Conservation (phyloP, 2,797 vertebrate species). For the Aplochiton taeniatus region DNA sequence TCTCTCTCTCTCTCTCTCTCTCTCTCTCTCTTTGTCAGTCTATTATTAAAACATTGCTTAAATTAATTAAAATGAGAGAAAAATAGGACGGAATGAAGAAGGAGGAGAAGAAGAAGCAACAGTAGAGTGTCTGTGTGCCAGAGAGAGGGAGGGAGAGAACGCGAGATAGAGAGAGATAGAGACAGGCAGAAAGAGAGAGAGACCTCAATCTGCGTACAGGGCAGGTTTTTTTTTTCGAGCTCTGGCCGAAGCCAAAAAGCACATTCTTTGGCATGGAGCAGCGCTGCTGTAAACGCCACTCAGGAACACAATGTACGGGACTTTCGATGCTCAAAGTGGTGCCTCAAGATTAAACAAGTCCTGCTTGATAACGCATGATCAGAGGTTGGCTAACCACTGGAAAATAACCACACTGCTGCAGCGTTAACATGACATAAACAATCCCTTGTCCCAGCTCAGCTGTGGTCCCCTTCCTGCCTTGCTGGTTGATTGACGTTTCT, state of each 20-base stretch:
- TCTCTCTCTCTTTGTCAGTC: no score
- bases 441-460: background rate
- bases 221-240: constrained; percentile 22
- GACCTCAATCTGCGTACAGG: constrained; percentile 21
- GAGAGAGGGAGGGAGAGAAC: background rate
- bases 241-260: constrained; percentile 42
- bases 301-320: constrained; percentile 67
- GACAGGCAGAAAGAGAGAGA: constrained; percentile 8
- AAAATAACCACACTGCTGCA: constrained; percentile 8
- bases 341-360: constrained; percentile 41
- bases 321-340: constrained; percentile 43
- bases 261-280: constrained; percentile 65
- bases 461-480: background rate
- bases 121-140: no score
- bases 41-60: no score
- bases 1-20: background rate
- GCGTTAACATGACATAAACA: constrained; percentile 25
- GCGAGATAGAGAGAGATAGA: background rate
- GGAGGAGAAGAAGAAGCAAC: background rate
- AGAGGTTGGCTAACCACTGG: constrained; percentile 23
- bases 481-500: constrained; percentile 23
- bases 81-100: background rate
- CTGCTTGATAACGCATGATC: constrained; percentile 11
- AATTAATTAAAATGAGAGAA: no score
- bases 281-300: constrained; percentile 51